phyloP scores from a whole-genome alignment of 1,140 invertebrate genomes.

The Glossosoma conforme region DNA sequence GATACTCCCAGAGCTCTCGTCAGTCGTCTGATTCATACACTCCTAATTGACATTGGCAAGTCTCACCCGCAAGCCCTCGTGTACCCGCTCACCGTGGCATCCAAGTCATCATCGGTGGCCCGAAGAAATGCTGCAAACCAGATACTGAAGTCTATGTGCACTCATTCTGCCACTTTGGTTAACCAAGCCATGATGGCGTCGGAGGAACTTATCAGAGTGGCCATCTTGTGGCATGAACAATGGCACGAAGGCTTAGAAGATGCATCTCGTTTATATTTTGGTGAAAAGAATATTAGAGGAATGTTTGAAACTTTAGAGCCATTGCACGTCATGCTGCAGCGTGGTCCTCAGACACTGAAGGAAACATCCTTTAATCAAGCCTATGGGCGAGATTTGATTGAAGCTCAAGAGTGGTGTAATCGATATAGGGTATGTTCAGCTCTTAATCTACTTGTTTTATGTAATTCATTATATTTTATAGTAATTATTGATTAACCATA shows the following conservation, averaged over 20 bases:
- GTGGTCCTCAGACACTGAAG: conserved; percentile 91
- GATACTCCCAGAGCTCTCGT: conserved; percentile 88
- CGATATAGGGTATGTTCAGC: conserved; percentile 62
- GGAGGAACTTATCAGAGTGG: conserved; percentile 95
- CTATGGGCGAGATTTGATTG: conserved; percentile 88
- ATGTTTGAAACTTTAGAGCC: conserved; percentile 97
- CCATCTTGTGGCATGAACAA: conserved; percentile 98
- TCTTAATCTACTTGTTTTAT: no score
- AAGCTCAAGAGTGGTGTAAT: conserved; percentile 93
- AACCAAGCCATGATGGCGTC: conserved; percentile 92
- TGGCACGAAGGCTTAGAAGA: conserved; percentile 99
- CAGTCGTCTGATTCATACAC: conserved; percentile 83
- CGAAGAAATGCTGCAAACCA: conserved; percentile 90
- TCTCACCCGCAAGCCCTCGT: conserved; percentile 88
- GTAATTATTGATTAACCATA: no score
- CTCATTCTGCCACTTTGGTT: conserved; percentile 87
- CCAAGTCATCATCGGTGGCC: conserved; percentile 85
- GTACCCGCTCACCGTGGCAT: conserved; percentile 95
- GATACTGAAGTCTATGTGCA: conserved; percentile 92
- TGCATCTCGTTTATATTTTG: conserved; percentile 94
- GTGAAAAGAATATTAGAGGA: conserved; percentile 87
- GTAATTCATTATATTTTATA: no score
- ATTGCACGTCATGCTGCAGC: conserved; percentile 88
- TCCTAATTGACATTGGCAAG: conserved; percentile 92
- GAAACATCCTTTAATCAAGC: conserved; percentile 96